Percentiles rank a stretch among this genome's conserved stretches.
Evolutionary conservation across 2,888 invertebrate species (phyloP).

Genomic region (Diachrysia chrysitis): DNA sequence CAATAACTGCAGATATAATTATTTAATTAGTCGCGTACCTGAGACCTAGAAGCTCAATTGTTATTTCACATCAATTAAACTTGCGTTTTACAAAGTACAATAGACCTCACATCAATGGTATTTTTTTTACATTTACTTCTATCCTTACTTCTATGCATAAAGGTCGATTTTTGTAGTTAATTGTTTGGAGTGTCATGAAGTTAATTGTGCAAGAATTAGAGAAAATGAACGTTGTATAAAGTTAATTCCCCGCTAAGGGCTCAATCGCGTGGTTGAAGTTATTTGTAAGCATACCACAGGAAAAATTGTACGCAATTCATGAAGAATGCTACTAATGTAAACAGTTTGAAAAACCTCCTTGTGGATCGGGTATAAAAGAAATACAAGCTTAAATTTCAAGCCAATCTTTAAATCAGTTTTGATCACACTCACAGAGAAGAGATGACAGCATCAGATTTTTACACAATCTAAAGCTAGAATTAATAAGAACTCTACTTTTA

Average conservation of each 20-base stretch:
- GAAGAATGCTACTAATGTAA: constrained; percentile 12
- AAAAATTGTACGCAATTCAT: constrained; percentile 25
- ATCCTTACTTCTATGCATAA: neutral
- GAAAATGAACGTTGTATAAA: constrained; percentile 38
- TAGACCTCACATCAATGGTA: neutral
- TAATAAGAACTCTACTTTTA: no score
- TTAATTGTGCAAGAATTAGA: constrained; percentile 42
- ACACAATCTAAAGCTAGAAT: no score
- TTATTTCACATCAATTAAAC: constrained; percentile 46
- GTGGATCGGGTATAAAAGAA: neutral
- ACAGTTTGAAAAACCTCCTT: constrained; percentile 9
- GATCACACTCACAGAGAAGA: no score
- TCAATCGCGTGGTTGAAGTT: constrained; percentile 54
- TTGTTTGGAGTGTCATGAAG: constrained; percentile 5
- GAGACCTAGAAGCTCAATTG: constrained; percentile 19
- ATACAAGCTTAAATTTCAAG: no score
- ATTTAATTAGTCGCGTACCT: constrained; percentile 27
- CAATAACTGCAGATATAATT: constrained; percentile 52
- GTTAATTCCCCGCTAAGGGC: constrained; percentile 43
- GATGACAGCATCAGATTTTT: no score
- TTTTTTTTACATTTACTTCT: no score
- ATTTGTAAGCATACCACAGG: constrained; percentile 39
- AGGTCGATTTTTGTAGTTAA: neutral
- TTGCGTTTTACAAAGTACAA: constrained; percentile 47
- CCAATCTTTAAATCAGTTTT: no score